phyloP scores from a whole-genome alignment of 1,140 invertebrate genomes.

The Trichoplusia ni region DNA sequence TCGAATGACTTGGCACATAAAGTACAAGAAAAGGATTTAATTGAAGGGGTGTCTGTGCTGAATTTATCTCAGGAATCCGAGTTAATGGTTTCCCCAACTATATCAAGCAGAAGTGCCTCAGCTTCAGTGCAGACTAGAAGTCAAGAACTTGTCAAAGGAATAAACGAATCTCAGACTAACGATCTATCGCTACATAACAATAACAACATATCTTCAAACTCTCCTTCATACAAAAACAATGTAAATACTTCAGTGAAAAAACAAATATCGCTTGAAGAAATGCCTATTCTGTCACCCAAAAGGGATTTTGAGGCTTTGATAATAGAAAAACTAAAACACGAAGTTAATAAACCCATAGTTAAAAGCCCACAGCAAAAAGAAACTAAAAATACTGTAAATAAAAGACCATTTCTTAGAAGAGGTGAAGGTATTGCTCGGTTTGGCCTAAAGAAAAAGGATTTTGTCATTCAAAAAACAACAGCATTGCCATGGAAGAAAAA shows the following conservation, averaged over 20 bases:
- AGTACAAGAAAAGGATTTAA: slow-evolving; percentile 52
- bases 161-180: not conserved
- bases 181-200: not conserved
- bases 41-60: slow-evolving; percentile 67
- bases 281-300: slow-evolving; percentile 71
- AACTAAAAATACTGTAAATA: slow-evolving; percentile 29
- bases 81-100: slow-evolving; percentile 56
- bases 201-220: not conserved
- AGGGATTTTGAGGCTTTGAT: slow-evolving; percentile 70
- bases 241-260: slow-evolving; percentile 40
- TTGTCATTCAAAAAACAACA: slow-evolving; percentile 70
- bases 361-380: slow-evolving; percentile 32
- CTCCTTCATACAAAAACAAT: not conserved
- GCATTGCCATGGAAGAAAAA: slow-evolving; percentile 68
- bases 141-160: not conserved
- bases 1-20: slow-evolving; percentile 40
- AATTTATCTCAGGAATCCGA: slow-evolving; percentile 74
- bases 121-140: not conserved
- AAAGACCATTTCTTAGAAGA: slow-evolving; percentile 62
- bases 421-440: slow-evolving; percentile 70
- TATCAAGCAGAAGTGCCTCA: slow-evolving; percentile 49
- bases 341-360: slow-evolving; percentile 35
- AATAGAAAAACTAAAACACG: slow-evolving; percentile 61
- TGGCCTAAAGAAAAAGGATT: slow-evolving; percentile 63
- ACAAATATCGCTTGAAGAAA: slow-evolving; percentile 71